These are phyloP conservation scores for Drosophila sordidapex DNA, from an alignment of 2,888 invertebrate genomes.

Conservation along the genomic window DNA sequence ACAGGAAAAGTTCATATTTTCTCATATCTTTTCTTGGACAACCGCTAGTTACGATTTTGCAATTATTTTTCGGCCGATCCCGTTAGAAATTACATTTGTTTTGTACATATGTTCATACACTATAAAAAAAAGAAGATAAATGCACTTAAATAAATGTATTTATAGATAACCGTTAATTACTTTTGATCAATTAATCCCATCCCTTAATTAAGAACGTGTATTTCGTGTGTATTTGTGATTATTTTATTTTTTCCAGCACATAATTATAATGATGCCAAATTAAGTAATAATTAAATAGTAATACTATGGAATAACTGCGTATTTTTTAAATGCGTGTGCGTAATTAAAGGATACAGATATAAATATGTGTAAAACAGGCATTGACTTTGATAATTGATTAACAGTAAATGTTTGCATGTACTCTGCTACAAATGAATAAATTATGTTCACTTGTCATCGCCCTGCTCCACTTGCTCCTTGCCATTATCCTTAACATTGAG, in stretches of 20 bases:
- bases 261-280: background rate
- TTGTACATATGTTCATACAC: background rate
- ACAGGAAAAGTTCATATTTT: background rate
- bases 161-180: background rate
- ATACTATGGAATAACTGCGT: background rate
- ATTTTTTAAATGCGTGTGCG: background rate
- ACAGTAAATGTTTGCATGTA: slow-evolving; percentile 9
- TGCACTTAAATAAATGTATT: background rate
- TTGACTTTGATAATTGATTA: slow-evolving; percentile 51
- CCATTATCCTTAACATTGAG: slow-evolving; percentile 77
- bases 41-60: background rate
- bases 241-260: slow-evolving; percentile 17
- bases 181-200: too few relatives aligned
- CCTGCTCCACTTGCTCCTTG: slow-evolving; percentile 52
- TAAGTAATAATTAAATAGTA: background rate
- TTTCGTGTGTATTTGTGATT: background rate
- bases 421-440: slow-evolving; percentile 25
- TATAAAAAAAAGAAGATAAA: background rate
- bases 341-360: background rate
- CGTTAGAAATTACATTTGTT: background rate
- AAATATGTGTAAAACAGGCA: slow-evolving; percentile 52
- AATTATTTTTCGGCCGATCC: background rate
- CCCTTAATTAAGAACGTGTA: background rate
- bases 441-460: slow-evolving; percentile 43
- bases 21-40: background rate